phyloP scores from a whole-genome alignment of 2,888 invertebrate genomes.

The Amiota mariae region DNA sequence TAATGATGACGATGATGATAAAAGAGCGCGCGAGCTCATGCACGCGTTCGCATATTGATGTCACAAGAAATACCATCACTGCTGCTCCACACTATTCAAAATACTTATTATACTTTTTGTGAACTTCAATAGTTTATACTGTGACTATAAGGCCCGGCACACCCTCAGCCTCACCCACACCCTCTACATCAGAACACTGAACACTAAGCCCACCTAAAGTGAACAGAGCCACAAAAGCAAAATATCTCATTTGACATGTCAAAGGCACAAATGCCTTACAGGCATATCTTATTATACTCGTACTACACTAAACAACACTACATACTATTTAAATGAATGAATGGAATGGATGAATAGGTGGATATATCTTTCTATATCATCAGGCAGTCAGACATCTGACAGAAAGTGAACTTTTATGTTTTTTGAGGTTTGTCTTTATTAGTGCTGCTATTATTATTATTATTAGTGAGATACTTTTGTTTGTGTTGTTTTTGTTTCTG shows the following conservation, averaged over 20 bases:
- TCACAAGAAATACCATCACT: conserved; percentile 1
- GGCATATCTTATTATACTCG: neutral
- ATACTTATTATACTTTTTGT: neutral
- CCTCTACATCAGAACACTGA: neutral
- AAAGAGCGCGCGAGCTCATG: neutral
- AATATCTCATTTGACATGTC: conserved; percentile 17
- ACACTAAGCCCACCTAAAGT: neutral
- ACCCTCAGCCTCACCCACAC: neutral
- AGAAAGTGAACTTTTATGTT: neutral
- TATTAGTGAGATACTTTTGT: conserved; percentile 20
- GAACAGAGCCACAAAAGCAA: neutral
- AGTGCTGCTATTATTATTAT: neutral
- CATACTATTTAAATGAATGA: too few relatives aligned
- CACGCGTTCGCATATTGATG: conserved; percentile 10
- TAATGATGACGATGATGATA: neutral
- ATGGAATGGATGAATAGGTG: too few relatives aligned
- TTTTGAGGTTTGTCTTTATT: conserved; percentile 2
- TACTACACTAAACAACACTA: too few relatives aligned
- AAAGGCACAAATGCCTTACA: neutral
- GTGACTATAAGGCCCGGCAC: neutral
- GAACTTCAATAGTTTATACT: neutral
- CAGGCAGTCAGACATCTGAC: conserved; percentile 12
- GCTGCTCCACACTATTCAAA: neutral
- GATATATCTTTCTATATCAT: neutral
- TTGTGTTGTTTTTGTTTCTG: conserved; percentile 17